A percentile compares a stretch with the other conserved stretches of the same genome.
Evolutionary conservation across 2,888 invertebrate genomes (phyloP).

Genomic region (Leptogaster cylindrica): DNA sequence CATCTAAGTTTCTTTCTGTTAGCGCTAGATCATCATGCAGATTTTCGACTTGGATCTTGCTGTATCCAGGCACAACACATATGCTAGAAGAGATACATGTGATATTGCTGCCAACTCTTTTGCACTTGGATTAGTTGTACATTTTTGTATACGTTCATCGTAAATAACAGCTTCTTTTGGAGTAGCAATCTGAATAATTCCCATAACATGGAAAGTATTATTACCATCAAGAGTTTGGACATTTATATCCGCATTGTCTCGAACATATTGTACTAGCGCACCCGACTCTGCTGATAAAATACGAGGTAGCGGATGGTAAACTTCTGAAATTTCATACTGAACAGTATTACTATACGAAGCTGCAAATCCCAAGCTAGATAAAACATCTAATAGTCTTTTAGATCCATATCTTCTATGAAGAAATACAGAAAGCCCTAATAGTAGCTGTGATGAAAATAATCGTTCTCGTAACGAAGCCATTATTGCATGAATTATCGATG

Average conservation of each 20-base stretch:
- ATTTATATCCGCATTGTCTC: constrained; percentile 44
- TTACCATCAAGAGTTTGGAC: constrained; percentile 40
- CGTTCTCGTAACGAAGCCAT: constrained; percentile 53
- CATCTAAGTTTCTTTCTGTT: constrained; percentile 46
- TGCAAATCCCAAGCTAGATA: constrained; percentile 40
- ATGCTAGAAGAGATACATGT: constrained; percentile 18
- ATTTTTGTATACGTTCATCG: constrained; percentile 34
- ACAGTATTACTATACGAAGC: constrained; percentile 54
- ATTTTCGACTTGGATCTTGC: constrained; percentile 46
- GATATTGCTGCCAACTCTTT: constrained; percentile 27
- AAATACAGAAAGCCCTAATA: constrained; percentile 49
- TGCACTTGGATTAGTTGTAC: constrained; percentile 34
- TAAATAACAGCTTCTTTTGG: constrained; percentile 35
- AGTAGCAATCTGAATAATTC: constrained; percentile 34
- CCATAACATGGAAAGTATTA: constrained; percentile 41
- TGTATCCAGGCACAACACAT: constrained; percentile 34
- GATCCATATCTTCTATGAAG: constrained; percentile 40
- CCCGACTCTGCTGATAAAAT: constrained; percentile 53
- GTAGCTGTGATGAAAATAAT: constrained; percentile 53
- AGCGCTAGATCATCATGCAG: constrained; percentile 49
- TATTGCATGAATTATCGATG: constrained; percentile 54
- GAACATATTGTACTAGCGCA: constrained; percentile 51
- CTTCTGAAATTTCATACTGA: constrained; percentile 53
- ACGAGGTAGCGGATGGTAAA: constrained; percentile 54
- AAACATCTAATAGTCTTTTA: constrained; percentile 41